Conservation (phyloP, 1,140 invertebrate genomes). For the Drosophila rhopaloa region DNA sequence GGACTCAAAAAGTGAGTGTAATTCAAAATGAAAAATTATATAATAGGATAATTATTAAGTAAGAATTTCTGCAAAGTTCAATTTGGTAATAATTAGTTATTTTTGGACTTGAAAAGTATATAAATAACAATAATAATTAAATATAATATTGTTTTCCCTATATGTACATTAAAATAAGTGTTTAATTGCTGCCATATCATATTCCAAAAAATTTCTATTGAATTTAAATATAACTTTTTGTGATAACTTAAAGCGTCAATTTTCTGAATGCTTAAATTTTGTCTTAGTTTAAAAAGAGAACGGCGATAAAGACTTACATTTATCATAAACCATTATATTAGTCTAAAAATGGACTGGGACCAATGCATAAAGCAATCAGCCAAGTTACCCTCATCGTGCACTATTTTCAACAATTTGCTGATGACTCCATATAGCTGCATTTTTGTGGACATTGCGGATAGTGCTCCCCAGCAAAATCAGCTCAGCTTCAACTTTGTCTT, state of each 20-base stretch:
- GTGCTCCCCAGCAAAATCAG: constrained; percentile 14
- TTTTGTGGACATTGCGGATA: constrained; percentile 33
- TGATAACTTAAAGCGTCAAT: not conserved
- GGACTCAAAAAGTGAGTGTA: constrained; percentile 82
- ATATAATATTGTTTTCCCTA: no score
- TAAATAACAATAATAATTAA: no score
- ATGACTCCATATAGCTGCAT: constrained; percentile 50
- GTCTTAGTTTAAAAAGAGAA: not conserved
- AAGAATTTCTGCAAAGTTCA: not conserved
- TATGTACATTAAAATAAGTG: no score
- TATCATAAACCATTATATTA: constrained; percentile 24
- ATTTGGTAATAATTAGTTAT: constrained; percentile 1
- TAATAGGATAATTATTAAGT: no score
- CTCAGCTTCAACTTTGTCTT: constrained; percentile 66
- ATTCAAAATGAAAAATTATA: not conserved
- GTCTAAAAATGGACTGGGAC: not conserved
- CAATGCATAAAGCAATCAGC: constrained; percentile 18
- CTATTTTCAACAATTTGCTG: constrained; percentile 36
- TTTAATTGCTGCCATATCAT: no score
- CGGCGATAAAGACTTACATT: constrained; percentile 4
- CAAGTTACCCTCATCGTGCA: constrained; percentile 2
- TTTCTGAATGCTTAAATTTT: not conserved
- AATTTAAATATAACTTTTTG: not conserved
- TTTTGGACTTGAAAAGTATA: not conserved
- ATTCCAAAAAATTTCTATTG: no score